Percentiles rank a stretch among this genome's conserved stretches.
phyloP scores from a whole-genome alignment of 2,797 vertebrate species.

The Etheostoma nigrum region DNA sequence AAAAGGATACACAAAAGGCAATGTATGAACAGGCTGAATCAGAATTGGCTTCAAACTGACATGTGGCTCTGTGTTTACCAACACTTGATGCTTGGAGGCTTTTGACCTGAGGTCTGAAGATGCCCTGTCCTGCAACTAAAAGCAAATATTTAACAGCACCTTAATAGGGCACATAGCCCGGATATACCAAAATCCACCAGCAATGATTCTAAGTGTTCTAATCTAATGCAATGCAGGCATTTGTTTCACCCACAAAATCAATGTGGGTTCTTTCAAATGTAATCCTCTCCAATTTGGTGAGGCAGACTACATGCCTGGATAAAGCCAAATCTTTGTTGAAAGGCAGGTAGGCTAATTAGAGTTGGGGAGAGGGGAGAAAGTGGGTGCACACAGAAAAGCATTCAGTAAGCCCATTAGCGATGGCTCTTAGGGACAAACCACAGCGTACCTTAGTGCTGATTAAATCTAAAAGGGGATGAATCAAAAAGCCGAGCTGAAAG shows the following conservation, averaged over 20 bases:
- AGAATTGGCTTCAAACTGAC: constrained; percentile 2
- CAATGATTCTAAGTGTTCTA: constrained; percentile 57
- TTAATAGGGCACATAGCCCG: constrained; percentile 8
- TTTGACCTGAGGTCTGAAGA: constrained; percentile 35
- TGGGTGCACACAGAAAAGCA: constrained; percentile 87
- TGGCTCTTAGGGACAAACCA: constrained; percentile 98
- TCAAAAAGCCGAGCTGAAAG: constrained; percentile 93
- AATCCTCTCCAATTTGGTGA: constrained; percentile 87
- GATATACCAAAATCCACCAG: constrained; percentile 16
- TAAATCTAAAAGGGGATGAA: constrained; percentile 98
- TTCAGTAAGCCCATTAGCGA: constrained; percentile 98
- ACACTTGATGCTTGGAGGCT: constrained; percentile 42
- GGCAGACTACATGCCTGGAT: constrained; percentile 80
- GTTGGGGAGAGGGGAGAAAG: constrained; percentile 37
- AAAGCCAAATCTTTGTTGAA: constrained; percentile 90
- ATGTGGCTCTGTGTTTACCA: constrained; percentile 45
- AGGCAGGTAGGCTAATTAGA: constrained; percentile 90
- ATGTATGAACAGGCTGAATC: constrained; percentile 9
- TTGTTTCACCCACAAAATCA: constrained; percentile 72
- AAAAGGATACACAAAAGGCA: constrained; percentile 15
- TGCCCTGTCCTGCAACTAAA: constrained; percentile 9
- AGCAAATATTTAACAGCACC: constrained; percentile 26
- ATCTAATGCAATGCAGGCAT: constrained; percentile 69
- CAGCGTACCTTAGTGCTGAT: constrained; percentile 93
- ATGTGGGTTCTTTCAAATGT: constrained; percentile 77